A percentile compares a stretch with the other conserved stretches of the same genome.
Conservation (phyloP, 2,797 vertebrate genomes). For the Acipenser ruthenus region DNA sequence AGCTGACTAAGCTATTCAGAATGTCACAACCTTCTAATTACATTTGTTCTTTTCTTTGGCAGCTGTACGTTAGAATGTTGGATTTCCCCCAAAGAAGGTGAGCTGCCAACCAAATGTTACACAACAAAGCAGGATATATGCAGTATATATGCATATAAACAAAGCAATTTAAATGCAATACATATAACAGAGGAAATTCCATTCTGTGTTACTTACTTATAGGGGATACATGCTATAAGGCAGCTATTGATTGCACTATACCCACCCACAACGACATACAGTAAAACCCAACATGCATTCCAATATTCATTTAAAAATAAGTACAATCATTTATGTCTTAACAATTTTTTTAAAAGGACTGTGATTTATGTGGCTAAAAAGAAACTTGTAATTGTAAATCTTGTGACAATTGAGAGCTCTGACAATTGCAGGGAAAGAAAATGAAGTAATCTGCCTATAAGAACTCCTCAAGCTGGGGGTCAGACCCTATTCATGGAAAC, state of each 20-base stretch:
- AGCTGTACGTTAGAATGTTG: slow-evolving; percentile 10
- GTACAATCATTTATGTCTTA: slow-evolving; percentile 50
- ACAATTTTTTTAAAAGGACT: neutral
- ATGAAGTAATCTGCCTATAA: slow-evolving; percentile 90
- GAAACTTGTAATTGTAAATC: slow-evolving; percentile 65
- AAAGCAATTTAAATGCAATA: neutral
- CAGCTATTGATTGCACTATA: neutral
- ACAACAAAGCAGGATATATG: neutral
- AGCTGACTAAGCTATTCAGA: neutral
- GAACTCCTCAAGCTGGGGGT: slow-evolving; percentile 76
- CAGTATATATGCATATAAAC: no score
- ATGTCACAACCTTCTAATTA: neutral
- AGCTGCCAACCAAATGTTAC: slow-evolving; percentile 7
- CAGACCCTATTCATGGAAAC: slow-evolving; percentile 94
- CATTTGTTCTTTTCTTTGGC: slow-evolving; percentile 15
- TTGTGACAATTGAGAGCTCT: slow-evolving; percentile 67
- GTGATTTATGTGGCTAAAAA: slow-evolving; percentile 62
- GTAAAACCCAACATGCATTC: neutral
- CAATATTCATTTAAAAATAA: slow-evolving; percentile 11
- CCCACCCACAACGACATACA: slow-evolving; percentile 8
- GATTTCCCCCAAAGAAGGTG: slow-evolving; percentile 5
- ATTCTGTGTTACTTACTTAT: neutral
- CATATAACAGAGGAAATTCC: no score
- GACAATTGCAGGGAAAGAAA: slow-evolving; percentile 71
- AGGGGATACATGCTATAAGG: neutral